Evolutionary conservation across 2,797 vertebrate species (phyloP), one percentile per base, ranked within the genome.

Genomic region (Macroramphosus scolopax): DNA sequence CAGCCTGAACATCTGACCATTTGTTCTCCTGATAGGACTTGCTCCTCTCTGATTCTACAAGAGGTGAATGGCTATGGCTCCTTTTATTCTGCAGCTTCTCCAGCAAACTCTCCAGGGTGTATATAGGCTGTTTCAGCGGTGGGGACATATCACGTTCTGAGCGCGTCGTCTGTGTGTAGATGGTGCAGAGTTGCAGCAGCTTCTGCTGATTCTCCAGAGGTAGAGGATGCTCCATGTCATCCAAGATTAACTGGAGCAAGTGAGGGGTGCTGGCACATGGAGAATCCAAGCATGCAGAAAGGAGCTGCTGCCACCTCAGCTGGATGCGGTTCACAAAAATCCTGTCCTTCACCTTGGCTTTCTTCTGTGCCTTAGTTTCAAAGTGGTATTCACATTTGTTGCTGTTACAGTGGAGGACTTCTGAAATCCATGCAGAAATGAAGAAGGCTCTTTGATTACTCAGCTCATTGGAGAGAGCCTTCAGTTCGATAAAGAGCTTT

Each of bases 71-170:
- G 30, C 40, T 37, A 42, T 66, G 71, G 58, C 42, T 29, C n/a
- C 43, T 55, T 0, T 81, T 83, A 11, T 75, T 70, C 52, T 85
- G 87, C 64, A 90, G 53, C 68, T 78, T 89, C 85, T 91, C 88
- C 8, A 92, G 89, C 39, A 98, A 72, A 71, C 79, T 95, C 69
- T 98, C 92, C 60, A 96, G 71, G 0, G 96, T 97, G 81, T 96
- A 96, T 53, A 92, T 43, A 0, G 91, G 89, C 72, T 91, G 85
- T 3, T 57, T 47, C 12, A 67, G 47, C 37, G 79, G 69, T 16
- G 44, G 68, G 3, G 79, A 52, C 0, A 55, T 17, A 8, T 71
- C 63, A 3, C 46, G 50, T 2, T 80, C 41, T 0, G 44, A 25
- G 11, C 35, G 79, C 10, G 73, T 53, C 4, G 76, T 80, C 76